A percentile compares a stretch with the other conserved stretches of the same genome.
Evolutionary conservation across 1,140 invertebrate genomes (phyloP).

Genomic region (Mactra quadrangularis): DNA sequence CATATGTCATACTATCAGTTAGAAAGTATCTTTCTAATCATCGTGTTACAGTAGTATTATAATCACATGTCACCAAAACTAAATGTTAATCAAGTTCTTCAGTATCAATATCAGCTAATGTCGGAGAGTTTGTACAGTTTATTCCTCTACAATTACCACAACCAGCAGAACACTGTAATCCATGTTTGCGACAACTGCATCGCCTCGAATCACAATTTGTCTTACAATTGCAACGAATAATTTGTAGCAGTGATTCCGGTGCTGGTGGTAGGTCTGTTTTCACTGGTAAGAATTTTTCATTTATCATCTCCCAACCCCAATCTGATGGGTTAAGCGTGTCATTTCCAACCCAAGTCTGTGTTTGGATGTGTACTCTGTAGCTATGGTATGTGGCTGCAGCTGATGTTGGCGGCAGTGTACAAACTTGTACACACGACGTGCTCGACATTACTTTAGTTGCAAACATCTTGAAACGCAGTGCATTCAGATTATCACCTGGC

Average conservation of each 20-base stretch:
- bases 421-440: background rate
- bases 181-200: constrained; percentile 31
- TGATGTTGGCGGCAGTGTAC: background rate
- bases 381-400: too few species aligned
- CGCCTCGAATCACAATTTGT: constrained; percentile 26
- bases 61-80: too few species aligned
- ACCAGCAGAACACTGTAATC: background rate
- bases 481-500: background rate
- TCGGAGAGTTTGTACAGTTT: background rate
- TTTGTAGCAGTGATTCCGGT: constrained; percentile 20
- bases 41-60: too few species aligned
- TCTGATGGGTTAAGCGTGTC: background rate
- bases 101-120: too few species aligned
- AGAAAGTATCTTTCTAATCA: too few species aligned
- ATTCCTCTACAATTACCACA: constrained; percentile 15
- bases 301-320: background rate
- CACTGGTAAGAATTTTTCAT: background rate
- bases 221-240: constrained; percentile 16
- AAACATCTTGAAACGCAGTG: constrained; percentile 8
- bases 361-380: constrained; percentile 1
- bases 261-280: constrained; percentile 23
- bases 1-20: too few species aligned
- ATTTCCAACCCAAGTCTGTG: constrained; percentile 11
- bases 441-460: background rate
- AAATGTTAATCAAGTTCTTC: too few species aligned